phyloP scores from a whole-genome alignment of 2,797 vertebrate genomes.

The Bothrops alternatus region DNA sequence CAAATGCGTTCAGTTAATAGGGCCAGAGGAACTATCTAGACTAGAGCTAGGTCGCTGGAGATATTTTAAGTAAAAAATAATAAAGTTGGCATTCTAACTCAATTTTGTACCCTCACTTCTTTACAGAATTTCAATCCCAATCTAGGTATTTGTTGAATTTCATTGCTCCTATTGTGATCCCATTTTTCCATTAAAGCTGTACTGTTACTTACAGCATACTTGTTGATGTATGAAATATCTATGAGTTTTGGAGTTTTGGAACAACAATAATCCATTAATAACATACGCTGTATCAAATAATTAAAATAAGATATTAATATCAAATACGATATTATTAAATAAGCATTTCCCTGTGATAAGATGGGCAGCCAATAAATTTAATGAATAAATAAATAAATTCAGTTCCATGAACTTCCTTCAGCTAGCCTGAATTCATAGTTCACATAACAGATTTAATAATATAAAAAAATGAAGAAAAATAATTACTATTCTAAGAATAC shows the following conservation, averaged over 20 bases:
- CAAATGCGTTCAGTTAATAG: not conserved
- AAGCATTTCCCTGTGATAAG: not conserved
- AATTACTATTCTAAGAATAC: not conserved
- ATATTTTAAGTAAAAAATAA: not conserved
- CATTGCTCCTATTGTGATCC: not conserved
- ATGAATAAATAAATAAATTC: not conserved
- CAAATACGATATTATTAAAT: not conserved
- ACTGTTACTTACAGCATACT: not conserved
- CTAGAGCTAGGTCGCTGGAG: not conserved
- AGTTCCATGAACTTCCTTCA: not conserved
- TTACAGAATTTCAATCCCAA: not conserved
- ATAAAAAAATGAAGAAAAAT: not conserved
- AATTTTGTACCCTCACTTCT: not conserved
- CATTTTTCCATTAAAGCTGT: not conserved
- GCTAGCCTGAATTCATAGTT: not conserved
- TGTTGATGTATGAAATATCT: not conserved
- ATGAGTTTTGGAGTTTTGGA: not conserved
- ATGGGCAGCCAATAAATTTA: not conserved
- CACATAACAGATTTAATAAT: not conserved
- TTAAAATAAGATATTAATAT: not conserved
- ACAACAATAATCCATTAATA: not conserved
- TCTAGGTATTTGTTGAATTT: not conserved
- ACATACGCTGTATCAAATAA: not conserved
- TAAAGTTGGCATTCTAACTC: not conserved
- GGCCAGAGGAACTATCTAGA: not conserved